Base-by-base conservation (phyloP, 2,888 invertebrate species). In the Dasysyrphus albostriatus region DNA sequence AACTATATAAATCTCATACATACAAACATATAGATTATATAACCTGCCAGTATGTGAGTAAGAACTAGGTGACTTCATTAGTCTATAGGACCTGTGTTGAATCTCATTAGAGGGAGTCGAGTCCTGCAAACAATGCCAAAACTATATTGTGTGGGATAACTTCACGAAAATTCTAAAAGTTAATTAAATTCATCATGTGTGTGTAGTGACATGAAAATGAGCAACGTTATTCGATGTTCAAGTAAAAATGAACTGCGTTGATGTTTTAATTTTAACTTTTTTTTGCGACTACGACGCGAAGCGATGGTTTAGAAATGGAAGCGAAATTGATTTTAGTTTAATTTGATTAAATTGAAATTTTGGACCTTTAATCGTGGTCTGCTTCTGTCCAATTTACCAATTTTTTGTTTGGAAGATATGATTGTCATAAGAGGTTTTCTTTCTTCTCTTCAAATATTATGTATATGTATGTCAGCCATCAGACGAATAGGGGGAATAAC, bases 161-260 rank as follows among this genome's bases (percentile, higher is more conserved):
- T 44, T 59, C 34, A 67, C 37, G 59, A 34, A 67, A 67, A 67
- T 67, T 7, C 67, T 2, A 67, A 59, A 78, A 73, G 73, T 83
- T 83, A 83, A 83, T 83, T 83, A 83, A 83, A 83, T 83, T 74
- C 73, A 78, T 78, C 69, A 69, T n/a, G n/a, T n/a, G 56, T 24
- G 37, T 10, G 7, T 6, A 59, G 47, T 10, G 51, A 70, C 61
- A 72, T 72, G 77, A 65, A 82, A 78, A 59, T 67, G 24, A 16
- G 5, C 65, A 34, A 65, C 29, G 16, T 58, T 58, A 58, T 58
- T 54, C 14, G n/a, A 54, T 54, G 51, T 54, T 7, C 54, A 29
- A 32, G 54, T 1, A 6, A n/a, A 54, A 29, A 54, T 1, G 5
- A 54, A 54, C 29, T 32, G 24, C 2, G 29, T 54, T 54, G 7